Evolutionary conservation across 2,113 vertebrate species (phyloP).

Genomic region (Actenoides lindsayi): DNA sequence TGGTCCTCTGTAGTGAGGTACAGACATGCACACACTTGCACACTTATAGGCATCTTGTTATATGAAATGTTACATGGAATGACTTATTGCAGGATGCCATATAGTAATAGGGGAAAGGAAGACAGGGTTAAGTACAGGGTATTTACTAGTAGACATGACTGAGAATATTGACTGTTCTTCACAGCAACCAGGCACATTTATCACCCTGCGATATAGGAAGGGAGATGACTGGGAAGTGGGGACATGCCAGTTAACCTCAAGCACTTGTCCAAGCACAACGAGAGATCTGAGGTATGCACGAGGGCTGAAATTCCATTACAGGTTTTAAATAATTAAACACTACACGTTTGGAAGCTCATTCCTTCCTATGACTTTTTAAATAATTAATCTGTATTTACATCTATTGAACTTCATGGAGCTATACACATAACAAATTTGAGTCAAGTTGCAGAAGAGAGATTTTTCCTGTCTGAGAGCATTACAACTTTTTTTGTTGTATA

Average conservation of each 20-base stretch:
- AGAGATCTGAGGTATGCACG: slow-evolving; percentile 57
- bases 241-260: slow-evolving; percentile 63
- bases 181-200: neutral
- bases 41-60: accelerated
- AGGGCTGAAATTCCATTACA: slow-evolving; percentile 78
- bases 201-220: neutral
- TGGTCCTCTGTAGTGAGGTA: neutral
- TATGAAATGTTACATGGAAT: neutral
- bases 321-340: slow-evolving; percentile 81
- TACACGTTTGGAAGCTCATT: slow-evolving; percentile 79
- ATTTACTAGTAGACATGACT: neutral
- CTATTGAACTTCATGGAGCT: slow-evolving; percentile 73
- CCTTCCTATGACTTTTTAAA: slow-evolving; percentile 82
- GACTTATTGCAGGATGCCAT: neutral
- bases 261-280: slow-evolving; percentile 51
- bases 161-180: neutral
- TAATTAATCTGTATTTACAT: slow-evolving; percentile 83
- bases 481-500: slow-evolving; percentile 49
- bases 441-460: slow-evolving; percentile 55
- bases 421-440: slow-evolving; percentile 57
- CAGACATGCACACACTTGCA: accelerated
- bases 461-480: slow-evolving; percentile 42
- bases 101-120: neutral
- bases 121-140: neutral
- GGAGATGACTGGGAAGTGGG: neutral